Percentiles rank a stretch among this genome's conserved stretches.
phyloP scores from a whole-genome alignment of 2,888 invertebrate species.

The Temnothorax rugatulus region DNA sequence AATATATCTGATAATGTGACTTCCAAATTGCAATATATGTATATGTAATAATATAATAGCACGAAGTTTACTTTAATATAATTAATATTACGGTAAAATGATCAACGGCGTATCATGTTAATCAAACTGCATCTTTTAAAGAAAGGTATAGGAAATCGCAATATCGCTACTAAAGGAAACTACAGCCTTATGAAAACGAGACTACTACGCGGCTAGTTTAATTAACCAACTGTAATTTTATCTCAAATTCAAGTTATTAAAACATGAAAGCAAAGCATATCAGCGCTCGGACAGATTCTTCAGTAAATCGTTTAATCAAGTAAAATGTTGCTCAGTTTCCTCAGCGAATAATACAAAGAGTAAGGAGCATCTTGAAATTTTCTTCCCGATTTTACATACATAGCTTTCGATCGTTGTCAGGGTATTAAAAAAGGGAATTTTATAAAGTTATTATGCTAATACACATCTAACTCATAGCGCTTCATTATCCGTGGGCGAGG shows the following conservation, averaged over 20 bases:
- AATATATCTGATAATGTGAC: slow-evolving; percentile 3
- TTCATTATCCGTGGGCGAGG: slow-evolving; percentile 12
- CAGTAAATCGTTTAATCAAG: slow-evolving; percentile 36
- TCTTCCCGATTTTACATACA: background rate
- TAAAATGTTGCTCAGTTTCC: slow-evolving; percentile 24
- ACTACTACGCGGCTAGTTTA: slow-evolving; percentile 14
- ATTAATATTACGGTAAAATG: background rate
- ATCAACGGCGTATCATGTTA: slow-evolving; percentile 16
- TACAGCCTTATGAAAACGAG: background rate
- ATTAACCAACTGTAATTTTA: slow-evolving; percentile 50
- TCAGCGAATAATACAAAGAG: slow-evolving; percentile 2
- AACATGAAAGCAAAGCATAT: slow-evolving; percentile 8
- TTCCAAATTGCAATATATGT: background rate
- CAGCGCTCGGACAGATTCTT: slow-evolving; percentile 22
- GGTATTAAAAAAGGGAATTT: slow-evolving; percentile 4
- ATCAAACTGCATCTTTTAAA: slow-evolving; percentile 11
- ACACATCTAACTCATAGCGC: background rate
- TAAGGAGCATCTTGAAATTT: background rate
- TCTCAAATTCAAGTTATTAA: slow-evolving; percentile 34
- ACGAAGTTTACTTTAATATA: background rate
- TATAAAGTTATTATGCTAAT: slow-evolving; percentile 18
- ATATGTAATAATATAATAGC: background rate
- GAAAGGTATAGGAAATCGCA: slow-evolving; percentile 3
- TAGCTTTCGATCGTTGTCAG: background rate
- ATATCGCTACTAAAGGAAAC: background rate